A percentile compares a stretch with the other conserved stretches of the same genome.
phyloP scores from a whole-genome alignment of 2,113 vertebrate species.

The Emydura subglobosa region DNA sequence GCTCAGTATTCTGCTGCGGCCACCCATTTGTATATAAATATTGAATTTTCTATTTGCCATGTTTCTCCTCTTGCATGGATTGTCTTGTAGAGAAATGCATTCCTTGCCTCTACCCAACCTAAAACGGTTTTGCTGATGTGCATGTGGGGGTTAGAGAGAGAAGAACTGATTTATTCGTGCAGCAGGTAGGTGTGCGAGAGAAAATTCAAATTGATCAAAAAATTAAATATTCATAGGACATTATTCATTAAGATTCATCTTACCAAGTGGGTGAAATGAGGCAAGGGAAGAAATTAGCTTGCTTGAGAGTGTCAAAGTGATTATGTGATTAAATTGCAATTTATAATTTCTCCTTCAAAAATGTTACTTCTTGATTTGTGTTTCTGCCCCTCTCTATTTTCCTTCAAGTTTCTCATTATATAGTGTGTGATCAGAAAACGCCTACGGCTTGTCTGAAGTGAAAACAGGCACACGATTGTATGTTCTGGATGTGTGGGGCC shows the following conservation, averaged over 20 bases:
- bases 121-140: background rate
- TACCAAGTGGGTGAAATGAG: constrained; percentile 86
- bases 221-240: constrained; percentile 88
- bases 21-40: background rate
- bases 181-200: constrained; percentile 76
- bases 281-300: constrained; percentile 88
- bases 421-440: background rate
- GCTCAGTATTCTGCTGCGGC: background rate
- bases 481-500: accelerated
- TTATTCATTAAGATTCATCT: constrained; percentile 89
- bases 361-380: constrained; percentile 82
- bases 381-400: constrained; percentile 61
- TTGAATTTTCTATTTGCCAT: background rate
- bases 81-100: background rate
- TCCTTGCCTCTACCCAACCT: background rate
- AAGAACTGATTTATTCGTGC: constrained; percentile 64
- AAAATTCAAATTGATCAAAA: constrained; percentile 83
- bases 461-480: background rate
- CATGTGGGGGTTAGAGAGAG: background rate
- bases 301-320: constrained; percentile 89
- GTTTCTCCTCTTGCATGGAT: background rate
- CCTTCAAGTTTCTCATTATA: background rate
- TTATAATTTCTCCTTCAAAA: constrained; percentile 86
- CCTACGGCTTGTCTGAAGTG: background rate
- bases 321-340: constrained; percentile 89